Percentiles rank a stretch among this genome's conserved stretches.
Conservation (phyloP, 2,888 invertebrate species). For the Microplitis manilae region DNA sequence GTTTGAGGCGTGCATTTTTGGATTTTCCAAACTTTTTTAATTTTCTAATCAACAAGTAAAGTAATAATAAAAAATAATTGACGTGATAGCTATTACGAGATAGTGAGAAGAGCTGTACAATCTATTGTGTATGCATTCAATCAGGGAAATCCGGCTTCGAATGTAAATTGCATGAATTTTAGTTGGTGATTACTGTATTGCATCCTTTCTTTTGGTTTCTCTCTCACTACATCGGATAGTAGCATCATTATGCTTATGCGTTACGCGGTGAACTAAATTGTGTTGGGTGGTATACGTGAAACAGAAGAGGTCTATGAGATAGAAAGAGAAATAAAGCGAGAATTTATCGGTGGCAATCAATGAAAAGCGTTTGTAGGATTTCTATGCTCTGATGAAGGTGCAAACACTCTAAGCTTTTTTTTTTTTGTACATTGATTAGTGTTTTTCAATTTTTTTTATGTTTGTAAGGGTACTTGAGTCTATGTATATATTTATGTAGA, state of each 20-base stretch:
- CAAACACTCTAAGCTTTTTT: constrained; percentile 15
- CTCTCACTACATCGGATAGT: not conserved
- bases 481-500: not conserved
- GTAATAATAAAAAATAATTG: not conserved
- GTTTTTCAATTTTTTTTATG: not conserved
- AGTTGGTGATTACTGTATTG: constrained; percentile 6
- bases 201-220: not conserved
- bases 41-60: too few species aligned
- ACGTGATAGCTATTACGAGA: not conserved
- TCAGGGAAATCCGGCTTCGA: constrained; percentile 35
- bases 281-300: constrained; percentile 5
- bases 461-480: not conserved
- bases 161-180: constrained; percentile 38
- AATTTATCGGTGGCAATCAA: constrained; percentile 16
- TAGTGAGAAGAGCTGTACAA: constrained; percentile 3
- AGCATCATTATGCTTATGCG: constrained; percentile 33
- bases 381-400: constrained; percentile 14
- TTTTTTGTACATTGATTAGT: not conserved
- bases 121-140: constrained; percentile 29
- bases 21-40: too few species aligned
- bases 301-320: not conserved
- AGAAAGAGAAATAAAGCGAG: constrained; percentile 14
- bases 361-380: constrained; percentile 24
- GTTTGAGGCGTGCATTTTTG: too few species aligned
- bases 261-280: constrained; percentile 22